phyloP scores from a whole-genome alignment of 2,113 vertebrate species.

The Noturus placidus region DNA sequence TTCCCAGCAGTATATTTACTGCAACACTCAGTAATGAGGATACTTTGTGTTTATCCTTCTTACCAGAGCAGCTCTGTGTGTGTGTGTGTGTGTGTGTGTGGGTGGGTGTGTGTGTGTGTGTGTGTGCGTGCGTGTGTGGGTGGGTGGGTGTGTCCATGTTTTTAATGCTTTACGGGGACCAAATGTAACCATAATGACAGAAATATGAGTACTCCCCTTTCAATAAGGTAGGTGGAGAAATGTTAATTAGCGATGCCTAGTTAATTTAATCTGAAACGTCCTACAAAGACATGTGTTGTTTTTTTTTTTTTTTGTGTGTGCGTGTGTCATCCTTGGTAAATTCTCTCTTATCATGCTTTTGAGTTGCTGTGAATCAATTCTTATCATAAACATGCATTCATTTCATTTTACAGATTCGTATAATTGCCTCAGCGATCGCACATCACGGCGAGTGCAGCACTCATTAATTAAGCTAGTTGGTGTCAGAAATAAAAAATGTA shows the following conservation, averaged over 20 bases:
- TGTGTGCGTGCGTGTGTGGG: conserved; percentile 1
- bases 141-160: background rate
- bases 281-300: background rate
- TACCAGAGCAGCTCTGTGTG: background rate
- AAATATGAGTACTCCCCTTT: background rate
- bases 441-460: background rate
- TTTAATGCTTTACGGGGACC: background rate
- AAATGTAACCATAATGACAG: background rate
- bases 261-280: background rate
- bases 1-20: conserved; percentile 25
- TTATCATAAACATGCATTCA: background rate
- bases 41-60: conserved; percentile 12
- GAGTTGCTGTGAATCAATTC: background rate
- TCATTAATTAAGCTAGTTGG: background rate
- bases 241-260: background rate
- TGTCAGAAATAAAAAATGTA: background rate
- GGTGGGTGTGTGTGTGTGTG: background rate
- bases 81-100: conserved; percentile 13
- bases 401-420: background rate
- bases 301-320: background rate
- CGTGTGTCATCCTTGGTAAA: background rate
- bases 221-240: background rate
- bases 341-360: background rate
- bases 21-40: conserved; percentile 4
- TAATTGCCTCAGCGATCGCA: background rate